Conservation (phyloP, 2,113 vertebrate species). For the Hyla sarda region DNA sequence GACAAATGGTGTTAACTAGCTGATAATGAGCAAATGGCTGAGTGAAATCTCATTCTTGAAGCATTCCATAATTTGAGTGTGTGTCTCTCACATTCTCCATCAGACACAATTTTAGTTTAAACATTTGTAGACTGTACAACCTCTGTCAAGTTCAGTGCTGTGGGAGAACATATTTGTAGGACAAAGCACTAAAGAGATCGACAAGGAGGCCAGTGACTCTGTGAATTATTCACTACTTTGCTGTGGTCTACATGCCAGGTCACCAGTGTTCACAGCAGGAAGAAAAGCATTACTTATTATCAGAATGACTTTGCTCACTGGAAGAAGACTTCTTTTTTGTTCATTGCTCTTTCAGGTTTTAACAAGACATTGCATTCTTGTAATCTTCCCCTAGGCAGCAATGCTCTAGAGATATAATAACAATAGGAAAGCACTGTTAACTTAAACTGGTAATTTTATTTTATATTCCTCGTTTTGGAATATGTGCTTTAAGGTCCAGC, state of each 20-base stretch:
- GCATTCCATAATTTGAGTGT: conserved; percentile 56
- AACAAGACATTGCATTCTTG: conserved; percentile 80
- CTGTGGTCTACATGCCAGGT: conserved; percentile 71
- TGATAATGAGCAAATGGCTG: conserved; percentile 56
- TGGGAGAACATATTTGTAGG: conserved; percentile 74
- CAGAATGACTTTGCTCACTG: conserved; percentile 65
- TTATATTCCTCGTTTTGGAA: conserved; percentile 62
- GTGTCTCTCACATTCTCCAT: conserved; percentile 49
- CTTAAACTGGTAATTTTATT: conserved; percentile 44
- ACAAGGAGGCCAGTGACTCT: conserved; percentile 71
- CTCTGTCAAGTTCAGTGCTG: conserved; percentile 68
- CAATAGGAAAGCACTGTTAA: conserved; percentile 65
- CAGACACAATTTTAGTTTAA: conserved; percentile 73
- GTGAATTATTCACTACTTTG: conserved; percentile 74
- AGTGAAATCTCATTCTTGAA: conserved; percentile 35
- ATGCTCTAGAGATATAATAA: conserved; percentile 67
- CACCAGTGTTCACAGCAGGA: conserved; percentile 69
- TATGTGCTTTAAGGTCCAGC: conserved; percentile 70
- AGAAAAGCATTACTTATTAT: conserved; percentile 72
- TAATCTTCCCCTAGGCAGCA: conserved; percentile 76
- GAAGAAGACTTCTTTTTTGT: conserved; percentile 63
- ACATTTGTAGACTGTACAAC: conserved; percentile 69
- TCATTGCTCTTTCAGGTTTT: conserved; percentile 76
- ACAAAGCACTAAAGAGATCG: conserved; percentile 71
- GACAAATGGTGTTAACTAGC: conserved; percentile 61